These are phyloP conservation scores for Sminthurides aquaticus DNA, from an alignment of 2,888 invertebrate species.

Conservation along the genomic window DNA sequence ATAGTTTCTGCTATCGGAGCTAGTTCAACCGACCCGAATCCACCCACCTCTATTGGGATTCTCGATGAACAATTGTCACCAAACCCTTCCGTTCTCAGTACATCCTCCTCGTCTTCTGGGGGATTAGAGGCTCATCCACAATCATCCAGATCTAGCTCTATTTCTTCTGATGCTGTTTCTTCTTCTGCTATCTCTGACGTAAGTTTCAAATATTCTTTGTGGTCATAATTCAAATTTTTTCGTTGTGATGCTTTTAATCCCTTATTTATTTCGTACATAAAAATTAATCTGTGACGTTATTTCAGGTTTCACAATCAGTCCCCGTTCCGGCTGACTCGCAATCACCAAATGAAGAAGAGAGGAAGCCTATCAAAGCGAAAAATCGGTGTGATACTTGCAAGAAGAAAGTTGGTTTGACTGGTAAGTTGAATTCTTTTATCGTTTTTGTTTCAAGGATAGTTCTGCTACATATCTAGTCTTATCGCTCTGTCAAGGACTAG, in stretches of 20 bases:
- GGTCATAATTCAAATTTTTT: no score
- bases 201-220: no score
- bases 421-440: constrained; percentile 53
- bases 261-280: not conserved
- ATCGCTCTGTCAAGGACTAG: no score
- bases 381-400: constrained; percentile 96
- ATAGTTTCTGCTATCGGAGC: not conserved
- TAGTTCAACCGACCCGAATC: constrained; percentile 9
- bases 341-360: constrained; percentile 10
- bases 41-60: constrained; percentile 9
- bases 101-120: not conserved
- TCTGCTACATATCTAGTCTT: not conserved
- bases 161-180: not conserved
- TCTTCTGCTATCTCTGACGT: constrained; percentile 3
- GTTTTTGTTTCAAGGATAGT: no score
- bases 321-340: constrained; percentile 8
- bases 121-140: constrained; percentile 1
- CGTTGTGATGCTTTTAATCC: no score
- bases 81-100: not conserved
- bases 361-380: constrained; percentile 64
- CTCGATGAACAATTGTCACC: not conserved
- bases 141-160: not conserved
- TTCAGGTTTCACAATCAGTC: constrained; percentile 18
- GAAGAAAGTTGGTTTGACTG: constrained; percentile 99
- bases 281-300: not conserved